Base-by-base conservation (phyloP, 2,113 vertebrate genomes). In the Sturnus vulgaris region DNA sequence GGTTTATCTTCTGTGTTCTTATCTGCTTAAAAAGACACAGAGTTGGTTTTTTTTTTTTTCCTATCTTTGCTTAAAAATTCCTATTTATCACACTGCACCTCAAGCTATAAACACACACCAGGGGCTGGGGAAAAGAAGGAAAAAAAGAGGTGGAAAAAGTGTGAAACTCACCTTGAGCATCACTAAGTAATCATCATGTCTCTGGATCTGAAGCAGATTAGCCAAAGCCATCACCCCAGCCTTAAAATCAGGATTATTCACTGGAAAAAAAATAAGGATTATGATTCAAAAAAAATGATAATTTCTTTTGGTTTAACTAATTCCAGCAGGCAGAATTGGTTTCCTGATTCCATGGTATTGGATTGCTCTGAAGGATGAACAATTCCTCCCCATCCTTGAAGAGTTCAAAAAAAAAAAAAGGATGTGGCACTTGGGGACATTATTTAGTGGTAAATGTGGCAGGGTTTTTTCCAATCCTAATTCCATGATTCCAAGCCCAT, bases 101-200 rank as follows among this genome's bases (percentile, higher is more conserved):
- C 40, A 21, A 47, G 46, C 31, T 75, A 9, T 24, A 19, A 60
- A 39, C 20, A 37, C 12, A 15, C 3, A n/a, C 0, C 39, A 66
- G 33, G 22, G n/a, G 60, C 24, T 8, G 53, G 12, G 40, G 44
- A 50, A 83, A 80, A 63, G 39, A 9, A 56, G 24, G 14, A 6
- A 63, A 73, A 60, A 76, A 66, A 3, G 7, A 76, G 37, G 13
- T 60, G 60, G 61, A 33, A 21, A 68, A 82, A 60, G 22, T 6
- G 49, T 11, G 42, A 55, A 66, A 70, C 97, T 98, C 92, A 99
- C 99, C 98, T 99, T 99, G 40, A 99, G 98, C 99, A 99, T 99
- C 31, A 99, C 97, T 97, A 99, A 95, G 82, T 99, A 99, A 97
- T 99, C 99, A 22, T 99, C 99, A 4, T 99, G 99, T 5, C 99